Evolutionary conservation across 64 coral and sea anemone species (phyloP).

Genomic region (Montipora capricornis): DNA sequence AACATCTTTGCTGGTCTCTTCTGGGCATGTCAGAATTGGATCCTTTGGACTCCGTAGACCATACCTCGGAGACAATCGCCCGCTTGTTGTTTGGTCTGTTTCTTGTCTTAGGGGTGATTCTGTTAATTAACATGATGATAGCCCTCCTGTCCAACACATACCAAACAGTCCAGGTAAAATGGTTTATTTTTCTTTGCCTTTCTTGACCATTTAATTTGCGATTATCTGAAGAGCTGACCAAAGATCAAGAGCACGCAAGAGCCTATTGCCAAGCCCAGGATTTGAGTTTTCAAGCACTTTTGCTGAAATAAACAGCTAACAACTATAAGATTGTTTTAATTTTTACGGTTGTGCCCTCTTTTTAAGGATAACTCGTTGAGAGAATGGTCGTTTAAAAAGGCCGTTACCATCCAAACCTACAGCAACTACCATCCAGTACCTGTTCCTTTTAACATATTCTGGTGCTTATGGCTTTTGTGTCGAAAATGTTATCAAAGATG

Average conservation of each 20-base stretch:
- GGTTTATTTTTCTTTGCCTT: neutral
- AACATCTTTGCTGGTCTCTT: conserved; percentile 26
- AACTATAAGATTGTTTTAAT: too few relatives aligned
- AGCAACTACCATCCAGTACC: conserved; percentile 46
- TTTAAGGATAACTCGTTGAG: conserved; percentile 61
- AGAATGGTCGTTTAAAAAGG: conserved; percentile 70
- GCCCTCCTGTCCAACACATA: conserved; percentile 49
- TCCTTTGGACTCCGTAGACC: conserved; percentile 19
- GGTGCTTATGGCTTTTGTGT: neutral
- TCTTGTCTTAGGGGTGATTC: conserved; percentile 22
- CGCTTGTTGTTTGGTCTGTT: conserved; percentile 9
- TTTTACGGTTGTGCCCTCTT: neutral
- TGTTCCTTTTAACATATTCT: conserved; percentile 65
- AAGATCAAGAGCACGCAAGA: too few relatives aligned
- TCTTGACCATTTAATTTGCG: too few relatives aligned
- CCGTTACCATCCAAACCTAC: conserved; percentile 62
- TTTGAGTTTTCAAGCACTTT: too few relatives aligned
- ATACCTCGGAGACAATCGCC: conserved; percentile 1
- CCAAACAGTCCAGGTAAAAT: conserved; percentile 4
- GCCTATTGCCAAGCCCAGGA: too few relatives aligned
- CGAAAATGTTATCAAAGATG: neutral
- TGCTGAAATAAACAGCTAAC: too few relatives aligned
- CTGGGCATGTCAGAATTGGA: conserved; percentile 34
- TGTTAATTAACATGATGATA: conserved; percentile 56
- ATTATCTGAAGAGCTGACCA: too few relatives aligned